phyloP scores from a whole-genome alignment of 1,140 invertebrate species.

The Babylonia areolata region DNA sequence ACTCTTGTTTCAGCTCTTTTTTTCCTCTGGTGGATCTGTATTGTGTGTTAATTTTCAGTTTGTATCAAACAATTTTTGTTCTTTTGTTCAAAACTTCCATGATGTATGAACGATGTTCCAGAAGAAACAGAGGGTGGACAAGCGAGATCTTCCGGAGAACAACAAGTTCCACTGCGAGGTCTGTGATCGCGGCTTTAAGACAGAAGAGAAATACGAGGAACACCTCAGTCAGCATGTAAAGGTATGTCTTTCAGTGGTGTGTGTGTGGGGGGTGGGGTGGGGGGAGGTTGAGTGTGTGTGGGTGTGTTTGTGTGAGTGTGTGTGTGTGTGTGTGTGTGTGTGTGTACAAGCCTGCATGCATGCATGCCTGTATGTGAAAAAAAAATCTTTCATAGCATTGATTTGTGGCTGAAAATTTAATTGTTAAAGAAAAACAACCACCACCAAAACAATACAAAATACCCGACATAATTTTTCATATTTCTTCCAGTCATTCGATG shows the following conservation, averaged over 20 bases:
- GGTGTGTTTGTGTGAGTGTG: too few species aligned
- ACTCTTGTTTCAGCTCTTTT: neutral
- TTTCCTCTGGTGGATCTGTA: neutral
- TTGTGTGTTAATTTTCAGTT: neutral
- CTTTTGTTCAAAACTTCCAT: neutral
- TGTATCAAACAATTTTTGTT: neutral
- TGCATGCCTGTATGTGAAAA: too few species aligned
- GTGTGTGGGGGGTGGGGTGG: too few species aligned
- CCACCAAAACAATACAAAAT: too few species aligned
- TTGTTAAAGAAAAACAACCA: too few species aligned
- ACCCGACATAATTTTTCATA: too few species aligned
- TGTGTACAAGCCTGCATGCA: too few species aligned
- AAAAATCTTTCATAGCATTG: too few species aligned
- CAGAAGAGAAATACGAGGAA: slow-evolving; percentile 78
- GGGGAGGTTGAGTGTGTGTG: too few species aligned
- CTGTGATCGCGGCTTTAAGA: slow-evolving; percentile 85
- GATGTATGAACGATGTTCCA: slow-evolving; percentile 16
- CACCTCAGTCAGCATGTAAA: slow-evolving; percentile 83
- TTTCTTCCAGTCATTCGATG: too few species aligned
- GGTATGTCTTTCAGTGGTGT: slow-evolving; percentile 35
- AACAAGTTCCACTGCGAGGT: slow-evolving; percentile 81
- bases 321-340: too few species aligned
- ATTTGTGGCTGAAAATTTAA: too few species aligned
- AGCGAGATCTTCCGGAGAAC: slow-evolving; percentile 68
- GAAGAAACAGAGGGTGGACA: slow-evolving; percentile 65